These are phyloP conservation scores for Champsocephalus gunnari DNA, from an alignment of 2,797 vertebrate species.

Conservation along the genomic window DNA sequence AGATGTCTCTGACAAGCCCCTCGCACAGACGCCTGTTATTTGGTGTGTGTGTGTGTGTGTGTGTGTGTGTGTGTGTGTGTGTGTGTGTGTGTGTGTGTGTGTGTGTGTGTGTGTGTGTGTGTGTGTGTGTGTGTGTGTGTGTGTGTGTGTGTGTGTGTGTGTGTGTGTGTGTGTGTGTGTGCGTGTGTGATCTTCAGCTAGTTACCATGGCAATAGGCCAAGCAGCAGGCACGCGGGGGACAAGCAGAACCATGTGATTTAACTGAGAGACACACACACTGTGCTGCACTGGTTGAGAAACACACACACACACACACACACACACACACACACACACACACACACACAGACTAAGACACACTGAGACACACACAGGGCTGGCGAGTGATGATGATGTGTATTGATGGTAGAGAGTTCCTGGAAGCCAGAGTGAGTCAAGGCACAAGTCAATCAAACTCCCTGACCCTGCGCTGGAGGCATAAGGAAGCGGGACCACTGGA, in stretches of 20 bases:
- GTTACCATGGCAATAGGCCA: slow-evolving; percentile 85
- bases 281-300: slow-evolving; percentile 63
- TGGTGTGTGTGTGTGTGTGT: slow-evolving; percentile 34
- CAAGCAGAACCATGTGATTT: slow-evolving; percentile 82
- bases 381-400: slow-evolving; percentile 76
- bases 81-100: slow-evolving; percentile 8
- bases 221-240: slow-evolving; percentile 79
- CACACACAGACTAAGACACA: neutral
- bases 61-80: slow-evolving; percentile 23
- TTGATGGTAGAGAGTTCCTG: slow-evolving; percentile 81
- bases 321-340: slow-evolving; percentile 23
- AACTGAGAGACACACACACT: slow-evolving; percentile 70
- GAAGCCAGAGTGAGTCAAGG: slow-evolving; percentile 78
- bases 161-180: slow-evolving; percentile 18
- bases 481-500: slow-evolving; percentile 50
- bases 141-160: slow-evolving; percentile 23
- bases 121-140: slow-evolving; percentile 27
- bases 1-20: slow-evolving; percentile 58
- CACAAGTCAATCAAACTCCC: slow-evolving; percentile 78
- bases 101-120: slow-evolving; percentile 27
- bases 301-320: slow-evolving; percentile 19
- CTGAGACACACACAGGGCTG: slow-evolving; percentile 47
- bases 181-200: slow-evolving; percentile 70
- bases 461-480: slow-evolving; percentile 61
- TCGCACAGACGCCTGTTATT: slow-evolving; percentile 55